phyloP scores from a whole-genome alignment of 2,113 vertebrate genomes.

The Natator depressus region DNA sequence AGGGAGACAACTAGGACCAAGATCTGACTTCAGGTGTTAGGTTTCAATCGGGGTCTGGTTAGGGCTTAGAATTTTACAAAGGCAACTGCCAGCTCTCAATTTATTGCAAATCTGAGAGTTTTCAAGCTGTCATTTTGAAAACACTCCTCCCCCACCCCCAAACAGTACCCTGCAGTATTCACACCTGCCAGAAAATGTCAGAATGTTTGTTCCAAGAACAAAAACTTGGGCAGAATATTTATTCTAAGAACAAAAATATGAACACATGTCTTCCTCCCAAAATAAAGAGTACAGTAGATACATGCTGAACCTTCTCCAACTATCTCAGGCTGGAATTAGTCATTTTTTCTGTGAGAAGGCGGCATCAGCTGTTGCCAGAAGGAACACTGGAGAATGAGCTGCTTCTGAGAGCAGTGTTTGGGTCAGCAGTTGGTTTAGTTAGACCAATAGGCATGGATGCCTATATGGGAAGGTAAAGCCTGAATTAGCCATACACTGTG shows the following conservation, averaged over 20 bases:
- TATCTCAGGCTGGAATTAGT: slow-evolving; percentile 60
- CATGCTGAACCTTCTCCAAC: slow-evolving; percentile 21
- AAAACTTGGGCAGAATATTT: slow-evolving; percentile 69
- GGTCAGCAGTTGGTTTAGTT: neutral
- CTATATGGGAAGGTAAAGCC: neutral
- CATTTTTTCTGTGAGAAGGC: slow-evolving; percentile 67
- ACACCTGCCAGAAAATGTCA: slow-evolving; percentile 76
- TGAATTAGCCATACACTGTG: neutral
- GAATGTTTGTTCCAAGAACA: slow-evolving; percentile 72
- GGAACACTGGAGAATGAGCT: neutral
- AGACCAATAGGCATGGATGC: slow-evolving; percentile 21
- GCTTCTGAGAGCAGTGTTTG: neutral
- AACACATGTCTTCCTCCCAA: slow-evolving; percentile 59
- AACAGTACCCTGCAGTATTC: slow-evolving; percentile 56
- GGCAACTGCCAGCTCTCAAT: slow-evolving; percentile 34
- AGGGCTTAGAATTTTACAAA: slow-evolving; percentile 51
- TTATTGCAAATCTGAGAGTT: slow-evolving; percentile 52
- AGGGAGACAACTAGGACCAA: neutral
- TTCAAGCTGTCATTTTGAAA: slow-evolving; percentile 39
- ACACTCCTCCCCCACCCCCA: neutral
- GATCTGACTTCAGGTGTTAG: slow-evolving; percentile 23
- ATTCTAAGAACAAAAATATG: slow-evolving; percentile 72
- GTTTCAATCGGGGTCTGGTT: slow-evolving; percentile 29
- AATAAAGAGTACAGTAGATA: slow-evolving; percentile 63
- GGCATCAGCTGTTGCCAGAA: slow-evolving; percentile 64